phyloP scores from a whole-genome alignment of 1,140 invertebrate genomes.

The Theocolax elegans region DNA sequence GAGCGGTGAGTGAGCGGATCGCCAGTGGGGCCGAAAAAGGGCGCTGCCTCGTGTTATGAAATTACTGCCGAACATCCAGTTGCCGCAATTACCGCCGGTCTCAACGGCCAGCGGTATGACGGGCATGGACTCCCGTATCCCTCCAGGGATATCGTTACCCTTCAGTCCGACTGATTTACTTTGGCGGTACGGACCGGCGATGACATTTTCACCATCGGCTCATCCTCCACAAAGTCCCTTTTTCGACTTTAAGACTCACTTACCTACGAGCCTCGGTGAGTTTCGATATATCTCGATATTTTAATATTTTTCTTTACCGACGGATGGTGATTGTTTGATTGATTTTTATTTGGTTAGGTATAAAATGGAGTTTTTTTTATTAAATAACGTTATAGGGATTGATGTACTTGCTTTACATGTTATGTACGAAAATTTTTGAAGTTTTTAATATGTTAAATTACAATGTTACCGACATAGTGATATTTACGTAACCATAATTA shows the following conservation, averaged over 20 bases:
- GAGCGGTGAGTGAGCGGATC: neutral
- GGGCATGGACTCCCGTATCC: constrained; percentile 71
- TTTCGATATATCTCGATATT: too few relatives aligned
- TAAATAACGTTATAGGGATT: too few relatives aligned
- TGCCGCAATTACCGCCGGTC: constrained; percentile 73
- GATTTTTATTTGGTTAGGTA: too few relatives aligned
- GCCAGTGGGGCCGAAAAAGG: neutral
- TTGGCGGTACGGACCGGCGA: constrained; percentile 80
- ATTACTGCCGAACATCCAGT: constrained; percentile 70
- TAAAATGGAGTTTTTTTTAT: too few relatives aligned
- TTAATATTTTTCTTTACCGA: too few relatives aligned
- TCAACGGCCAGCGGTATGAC: constrained; percentile 67
- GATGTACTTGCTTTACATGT: too few relatives aligned
- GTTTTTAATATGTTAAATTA: too few relatives aligned
- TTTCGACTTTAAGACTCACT: constrained; percentile 86
- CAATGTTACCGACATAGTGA: too few relatives aligned
- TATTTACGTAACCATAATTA: too few relatives aligned
- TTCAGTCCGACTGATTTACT: constrained; percentile 81
- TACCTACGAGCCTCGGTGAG: constrained; percentile 78
- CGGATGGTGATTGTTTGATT: too few relatives aligned
- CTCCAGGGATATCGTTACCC: constrained; percentile 73
- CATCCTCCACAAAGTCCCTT: constrained; percentile 76
- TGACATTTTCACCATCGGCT: constrained; percentile 74
- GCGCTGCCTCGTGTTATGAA: constrained; percentile 66
- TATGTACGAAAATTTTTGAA: too few relatives aligned